A percentile compares a stretch with the other conserved stretches of the same genome.
phyloP scores from a whole-genome alignment of 1,140 invertebrate genomes.

The Melipona quadrifasciata region DNA sequence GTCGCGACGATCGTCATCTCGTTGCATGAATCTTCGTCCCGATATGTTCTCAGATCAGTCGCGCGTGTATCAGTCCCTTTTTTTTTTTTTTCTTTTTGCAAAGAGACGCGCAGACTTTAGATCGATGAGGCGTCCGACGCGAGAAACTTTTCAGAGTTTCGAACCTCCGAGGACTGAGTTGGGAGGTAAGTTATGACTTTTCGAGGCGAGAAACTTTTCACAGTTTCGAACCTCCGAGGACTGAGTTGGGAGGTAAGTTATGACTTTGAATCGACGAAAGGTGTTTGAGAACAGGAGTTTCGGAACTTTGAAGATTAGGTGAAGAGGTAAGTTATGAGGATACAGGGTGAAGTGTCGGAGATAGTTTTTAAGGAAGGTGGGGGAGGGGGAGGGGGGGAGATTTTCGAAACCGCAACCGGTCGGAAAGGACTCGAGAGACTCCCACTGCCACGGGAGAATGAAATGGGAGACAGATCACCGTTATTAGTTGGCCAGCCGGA shows the following conservation, averaged over 20 bases:
- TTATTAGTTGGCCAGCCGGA: slow-evolving; percentile 63
- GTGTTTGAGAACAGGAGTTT: neutral
- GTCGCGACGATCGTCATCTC: neutral
- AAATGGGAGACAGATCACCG: slow-evolving; percentile 62
- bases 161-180: too few species aligned
- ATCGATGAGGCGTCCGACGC: too few species aligned
- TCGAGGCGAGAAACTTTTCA: neutral
- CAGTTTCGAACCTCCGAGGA: neutral
- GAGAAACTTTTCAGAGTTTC: neutral
- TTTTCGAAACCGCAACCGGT: slow-evolving; percentile 46
- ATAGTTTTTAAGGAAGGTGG: slow-evolving; percentile 9
- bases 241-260: too few species aligned
- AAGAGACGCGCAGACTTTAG: neutral
- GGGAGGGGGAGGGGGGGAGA: neutral
- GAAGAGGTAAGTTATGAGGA: neutral
- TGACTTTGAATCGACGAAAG: neutral
- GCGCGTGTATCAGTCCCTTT: neutral
- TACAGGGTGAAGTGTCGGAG: neutral
- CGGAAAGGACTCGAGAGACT: slow-evolving; percentile 3
- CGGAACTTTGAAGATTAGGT: neutral
- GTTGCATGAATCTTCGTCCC: slow-evolving; percentile 2
- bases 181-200: neutral
- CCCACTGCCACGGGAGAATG: slow-evolving; percentile 27
- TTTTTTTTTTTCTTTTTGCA: neutral
- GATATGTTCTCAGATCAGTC: neutral